These are phyloP conservation scores for Anableps anableps DNA, from an alignment of 2,797 vertebrate species.

Conservation along the genomic window DNA sequence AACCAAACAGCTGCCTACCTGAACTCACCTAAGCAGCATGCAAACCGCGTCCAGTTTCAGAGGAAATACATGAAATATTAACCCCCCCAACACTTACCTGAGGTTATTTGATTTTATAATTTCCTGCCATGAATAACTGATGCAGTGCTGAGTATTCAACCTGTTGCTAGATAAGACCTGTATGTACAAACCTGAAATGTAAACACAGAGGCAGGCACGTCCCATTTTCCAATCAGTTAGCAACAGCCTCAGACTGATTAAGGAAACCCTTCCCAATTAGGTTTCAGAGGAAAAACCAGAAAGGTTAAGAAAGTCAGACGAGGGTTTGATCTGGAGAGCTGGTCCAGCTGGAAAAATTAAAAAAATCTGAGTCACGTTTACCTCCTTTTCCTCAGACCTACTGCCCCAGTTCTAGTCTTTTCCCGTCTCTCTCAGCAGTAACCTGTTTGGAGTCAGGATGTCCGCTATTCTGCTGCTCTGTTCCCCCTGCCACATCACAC, in stretches of 20 bases:
- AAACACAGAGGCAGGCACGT: conserved; percentile 44
- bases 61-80: neutral
- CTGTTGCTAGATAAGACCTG: conserved; percentile 17
- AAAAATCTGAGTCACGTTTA: conserved; percentile 62
- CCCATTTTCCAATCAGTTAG: conserved; percentile 43
- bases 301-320: conserved; percentile 27
- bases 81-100: neutral
- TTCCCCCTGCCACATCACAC: conserved; percentile 74
- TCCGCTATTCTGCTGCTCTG: conserved; percentile 61
- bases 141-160: conserved; percentile 2
- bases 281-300: conserved; percentile 4
- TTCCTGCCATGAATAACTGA: conserved; percentile 4
- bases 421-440: conserved; percentile 40
- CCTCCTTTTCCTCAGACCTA: conserved; percentile 56
- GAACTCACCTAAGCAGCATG: conserved; percentile 28
- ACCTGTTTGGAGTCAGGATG: conserved; percentile 65
- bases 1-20: conserved; percentile 25
- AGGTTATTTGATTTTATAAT: neutral
- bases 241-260: neutral
- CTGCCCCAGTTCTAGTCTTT: conserved; percentile 32
- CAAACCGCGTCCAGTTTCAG: neutral
- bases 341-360: conserved; percentile 7
- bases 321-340: conserved; percentile 39
- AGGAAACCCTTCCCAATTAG: conserved; percentile 14
- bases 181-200: conserved; percentile 54